These are phyloP conservation scores for Pachymerium ferrugineum DNA, from an alignment of 2,888 invertebrate species.

Conservation along the genomic window DNA sequence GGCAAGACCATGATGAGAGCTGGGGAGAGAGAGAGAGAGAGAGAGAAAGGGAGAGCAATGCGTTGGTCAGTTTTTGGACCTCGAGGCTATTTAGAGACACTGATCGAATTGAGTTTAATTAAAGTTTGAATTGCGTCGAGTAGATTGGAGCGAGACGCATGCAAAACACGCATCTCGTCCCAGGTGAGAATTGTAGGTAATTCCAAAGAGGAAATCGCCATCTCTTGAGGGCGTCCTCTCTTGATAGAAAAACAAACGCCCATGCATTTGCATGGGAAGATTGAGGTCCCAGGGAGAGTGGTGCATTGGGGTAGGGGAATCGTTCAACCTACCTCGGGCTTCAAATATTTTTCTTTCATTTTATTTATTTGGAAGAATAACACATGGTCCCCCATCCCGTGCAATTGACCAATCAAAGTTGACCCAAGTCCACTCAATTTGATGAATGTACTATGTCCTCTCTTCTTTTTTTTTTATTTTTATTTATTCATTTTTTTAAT, in stretches of 20 bases:
- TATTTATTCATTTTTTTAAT: background rate
- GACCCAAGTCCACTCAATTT: background rate
- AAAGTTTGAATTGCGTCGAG: background rate
- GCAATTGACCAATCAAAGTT: background rate
- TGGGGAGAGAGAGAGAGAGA: background rate
- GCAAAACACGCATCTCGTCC: slow-evolving; percentile 9
- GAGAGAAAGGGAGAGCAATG: background rate
- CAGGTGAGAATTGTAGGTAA: slow-evolving; percentile 18
- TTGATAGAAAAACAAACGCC: slow-evolving; percentile 11
- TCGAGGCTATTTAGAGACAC: background rate
- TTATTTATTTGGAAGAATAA: slow-evolving; percentile 28
- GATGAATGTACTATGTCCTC: background rate
- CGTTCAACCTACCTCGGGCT: background rate
- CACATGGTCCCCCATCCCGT: background rate
- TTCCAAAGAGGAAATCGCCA: slow-evolving; percentile 10
- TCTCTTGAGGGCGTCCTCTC: slow-evolving; percentile 18
- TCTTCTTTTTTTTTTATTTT: background rate
- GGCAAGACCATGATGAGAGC: background rate
- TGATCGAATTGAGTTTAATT: slow-evolving; percentile 10
- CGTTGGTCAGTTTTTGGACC: background rate
- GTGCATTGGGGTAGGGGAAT: background rate
- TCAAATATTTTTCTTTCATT: slow-evolving; percentile 29
- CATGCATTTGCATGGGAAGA: slow-evolving; percentile 6
- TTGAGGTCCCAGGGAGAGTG: background rate
- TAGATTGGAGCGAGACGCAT: background rate